Conservation (phyloP, 2,888 invertebrate genomes). For the Kuschelorhynchus macadamiae region DNA sequence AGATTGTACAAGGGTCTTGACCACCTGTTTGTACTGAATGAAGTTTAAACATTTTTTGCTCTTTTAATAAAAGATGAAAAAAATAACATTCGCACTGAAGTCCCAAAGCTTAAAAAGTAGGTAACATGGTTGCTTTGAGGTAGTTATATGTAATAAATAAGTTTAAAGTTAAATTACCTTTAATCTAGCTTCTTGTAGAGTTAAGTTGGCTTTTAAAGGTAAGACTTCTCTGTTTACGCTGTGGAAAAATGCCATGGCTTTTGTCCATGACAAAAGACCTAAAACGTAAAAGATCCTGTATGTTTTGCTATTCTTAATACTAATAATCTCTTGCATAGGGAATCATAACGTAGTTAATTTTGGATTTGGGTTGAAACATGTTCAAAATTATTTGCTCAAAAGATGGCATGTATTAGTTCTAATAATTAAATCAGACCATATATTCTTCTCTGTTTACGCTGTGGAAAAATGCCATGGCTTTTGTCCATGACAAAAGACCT, state of each 20-base stretch:
- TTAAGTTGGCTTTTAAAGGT: slow-evolving; percentile 92
- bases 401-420: no score
- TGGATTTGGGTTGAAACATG: no score
- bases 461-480: slow-evolving; percentile 96
- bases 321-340: no score
- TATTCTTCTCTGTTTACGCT: slow-evolving; percentile 98
- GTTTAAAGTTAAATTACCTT: slow-evolving; percentile 65
- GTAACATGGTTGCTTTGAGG: no score
- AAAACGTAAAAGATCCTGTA: slow-evolving; percentile 71
- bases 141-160: slow-evolving; percentile 3
- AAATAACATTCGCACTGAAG: no score
- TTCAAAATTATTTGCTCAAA: no score
- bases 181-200: slow-evolving; percentile 90
- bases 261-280: slow-evolving; percentile 95
- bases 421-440: no score
- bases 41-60: no score
- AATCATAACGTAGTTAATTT: no score
- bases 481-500: slow-evolving; percentile 95
- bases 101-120: neutral
- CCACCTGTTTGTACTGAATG: no score
- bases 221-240: slow-evolving; percentile 97
- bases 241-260: slow-evolving; percentile 96
- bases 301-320: neutral
- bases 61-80: no score
- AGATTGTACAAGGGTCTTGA: no score